These are phyloP conservation scores for Palaemon carinicauda DNA, from an alignment of 1,140 invertebrate species.

Conservation along the genomic window DNA sequence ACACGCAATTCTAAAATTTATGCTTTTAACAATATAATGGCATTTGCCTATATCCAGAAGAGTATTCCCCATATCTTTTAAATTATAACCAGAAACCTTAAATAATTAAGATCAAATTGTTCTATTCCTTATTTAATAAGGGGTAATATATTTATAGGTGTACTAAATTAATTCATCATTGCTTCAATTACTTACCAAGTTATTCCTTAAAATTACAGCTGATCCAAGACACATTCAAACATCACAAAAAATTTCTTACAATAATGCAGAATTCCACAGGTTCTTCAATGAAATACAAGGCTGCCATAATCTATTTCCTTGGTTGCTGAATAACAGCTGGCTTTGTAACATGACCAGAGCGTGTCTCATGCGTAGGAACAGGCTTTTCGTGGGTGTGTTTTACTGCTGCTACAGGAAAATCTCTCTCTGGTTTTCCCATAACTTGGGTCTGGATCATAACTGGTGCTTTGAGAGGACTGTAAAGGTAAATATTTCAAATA, in stretches of 20 bases:
- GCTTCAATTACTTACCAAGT: too few species aligned
- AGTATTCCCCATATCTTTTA: too few species aligned
- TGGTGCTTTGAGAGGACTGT: constrained; percentile 32
- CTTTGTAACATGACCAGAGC: not conserved
- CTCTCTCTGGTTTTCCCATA: constrained; percentile 27
- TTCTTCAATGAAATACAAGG: not conserved
- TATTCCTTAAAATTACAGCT: too few species aligned
- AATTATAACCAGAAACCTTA: too few species aligned
- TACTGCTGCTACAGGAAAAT: constrained; percentile 45
- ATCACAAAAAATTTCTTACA: not conserved
- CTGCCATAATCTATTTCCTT: constrained; percentile 30
- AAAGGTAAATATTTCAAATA: not conserved
- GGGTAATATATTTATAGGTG: too few species aligned
- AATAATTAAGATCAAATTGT: too few species aligned
- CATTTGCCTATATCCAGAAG: too few species aligned
- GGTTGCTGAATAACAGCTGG: constrained; percentile 39
- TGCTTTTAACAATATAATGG: too few species aligned
- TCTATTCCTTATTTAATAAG: too few species aligned
- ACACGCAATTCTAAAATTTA: too few species aligned
- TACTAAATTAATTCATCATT: too few species aligned
- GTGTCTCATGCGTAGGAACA: constrained; percentile 41
- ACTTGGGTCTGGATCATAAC: constrained; percentile 11
- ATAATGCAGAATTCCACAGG: not conserved
- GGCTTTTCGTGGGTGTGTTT: constrained; percentile 52
- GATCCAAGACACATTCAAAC: too few species aligned